A percentile compares a stretch with the other conserved stretches of the same genome.
phyloP scores from a whole-genome alignment of 2,797 vertebrate species.

The Gouania willdenowi region DNA sequence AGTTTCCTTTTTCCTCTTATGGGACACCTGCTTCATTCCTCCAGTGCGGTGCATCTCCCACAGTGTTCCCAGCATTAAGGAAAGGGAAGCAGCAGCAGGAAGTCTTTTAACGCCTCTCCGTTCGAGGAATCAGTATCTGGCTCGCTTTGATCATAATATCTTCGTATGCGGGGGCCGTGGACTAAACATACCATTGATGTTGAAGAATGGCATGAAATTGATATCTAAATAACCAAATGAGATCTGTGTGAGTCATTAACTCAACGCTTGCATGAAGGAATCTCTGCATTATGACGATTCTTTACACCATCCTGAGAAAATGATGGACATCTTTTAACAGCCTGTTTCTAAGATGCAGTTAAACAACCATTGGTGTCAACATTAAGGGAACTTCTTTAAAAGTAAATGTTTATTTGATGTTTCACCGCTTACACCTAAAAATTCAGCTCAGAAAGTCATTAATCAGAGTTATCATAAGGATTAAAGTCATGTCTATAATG shows the following conservation, averaged over 20 bases:
- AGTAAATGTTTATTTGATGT: too few species aligned
- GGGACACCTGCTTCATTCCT: slow-evolving; percentile 28
- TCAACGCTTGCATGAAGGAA: too few species aligned
- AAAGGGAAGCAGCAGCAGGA: slow-evolving; percentile 15
- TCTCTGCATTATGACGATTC: too few species aligned
- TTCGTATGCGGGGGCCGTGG: slow-evolving; percentile 7
- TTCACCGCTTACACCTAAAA: too few species aligned
- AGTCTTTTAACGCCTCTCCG: slow-evolving; percentile 13
- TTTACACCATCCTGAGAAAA: too few species aligned
- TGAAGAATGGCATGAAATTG: slow-evolving; percentile 13
- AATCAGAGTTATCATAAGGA: too few species aligned
- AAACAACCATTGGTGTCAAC: too few species aligned
- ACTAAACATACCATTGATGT: slow-evolving; percentile 30
- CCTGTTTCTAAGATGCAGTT: too few species aligned
- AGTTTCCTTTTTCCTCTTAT: not conserved
- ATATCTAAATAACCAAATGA: slow-evolving; percentile 23
- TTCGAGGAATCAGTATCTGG: slow-evolving; percentile 32
- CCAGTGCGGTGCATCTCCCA: slow-evolving; percentile 1
- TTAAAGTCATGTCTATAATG: too few species aligned
- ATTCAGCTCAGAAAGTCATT: too few species aligned
- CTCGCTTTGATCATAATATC: slow-evolving; percentile 43
- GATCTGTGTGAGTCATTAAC: slow-evolving; percentile 17
- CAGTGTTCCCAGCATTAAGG: not conserved
- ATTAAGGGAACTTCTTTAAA: too few species aligned
- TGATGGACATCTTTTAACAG: too few species aligned